A percentile compares a stretch with the other conserved stretches of the same genome.
phyloP scores from a whole-genome alignment of 2,888 invertebrate species.

The Anoplius nigerrimus region DNA sequence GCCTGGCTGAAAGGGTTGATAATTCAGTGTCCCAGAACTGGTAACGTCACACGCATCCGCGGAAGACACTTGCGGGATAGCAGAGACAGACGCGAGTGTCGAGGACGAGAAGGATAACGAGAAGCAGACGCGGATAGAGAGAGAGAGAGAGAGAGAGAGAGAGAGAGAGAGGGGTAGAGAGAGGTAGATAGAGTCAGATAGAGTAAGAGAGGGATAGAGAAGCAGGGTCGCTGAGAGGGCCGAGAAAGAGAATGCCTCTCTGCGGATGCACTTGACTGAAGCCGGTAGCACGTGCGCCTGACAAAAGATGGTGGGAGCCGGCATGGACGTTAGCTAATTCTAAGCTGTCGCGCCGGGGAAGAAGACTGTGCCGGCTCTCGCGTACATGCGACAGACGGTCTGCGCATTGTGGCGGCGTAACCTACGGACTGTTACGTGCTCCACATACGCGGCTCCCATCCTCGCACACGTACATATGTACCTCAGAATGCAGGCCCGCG shows the following conservation, averaged over 20 bases:
- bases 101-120: no score
- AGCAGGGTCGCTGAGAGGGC: not conserved
- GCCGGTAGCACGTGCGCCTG: slow-evolving; percentile 17
- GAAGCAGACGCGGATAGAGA: no score
- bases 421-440: no score
- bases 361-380: not conserved
- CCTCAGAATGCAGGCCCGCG: no score
- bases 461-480: no score
- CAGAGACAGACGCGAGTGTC: no score
- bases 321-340: slow-evolving; percentile 11
- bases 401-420: no score
- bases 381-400: not conserved
- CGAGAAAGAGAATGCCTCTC: slow-evolving; percentile 1
- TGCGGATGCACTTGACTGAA: slow-evolving; percentile 19
- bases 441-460: no score
- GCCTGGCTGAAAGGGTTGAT: no score
- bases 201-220: not conserved
- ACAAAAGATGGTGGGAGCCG: slow-evolving; percentile 13
- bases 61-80: no score
- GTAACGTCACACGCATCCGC: no score
- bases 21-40: no score
- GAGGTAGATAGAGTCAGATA: not conserved
- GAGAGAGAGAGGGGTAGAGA: not conserved
- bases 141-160: slow-evolving; percentile 20
- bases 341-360: slow-evolving; percentile 14